Conservation (phyloP, 2,797 vertebrate species). For the Poecilia velifera region DNA sequence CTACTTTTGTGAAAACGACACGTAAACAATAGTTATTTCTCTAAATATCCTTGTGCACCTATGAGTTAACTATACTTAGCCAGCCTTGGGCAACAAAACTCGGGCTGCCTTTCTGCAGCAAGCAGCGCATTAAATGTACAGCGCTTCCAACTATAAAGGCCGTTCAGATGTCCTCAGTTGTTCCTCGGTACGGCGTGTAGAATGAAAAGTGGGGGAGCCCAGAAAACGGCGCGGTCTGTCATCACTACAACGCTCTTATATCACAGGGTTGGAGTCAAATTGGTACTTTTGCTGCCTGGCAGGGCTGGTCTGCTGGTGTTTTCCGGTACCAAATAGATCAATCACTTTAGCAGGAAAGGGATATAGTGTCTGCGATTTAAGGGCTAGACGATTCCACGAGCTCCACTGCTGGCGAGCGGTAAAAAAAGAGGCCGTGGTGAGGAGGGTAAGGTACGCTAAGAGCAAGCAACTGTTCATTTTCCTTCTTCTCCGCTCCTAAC, state of each 20-base stretch:
- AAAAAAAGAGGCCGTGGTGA: conserved; percentile 20
- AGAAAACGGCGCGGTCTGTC: conserved; percentile 50
- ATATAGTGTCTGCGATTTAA: conserved; percentile 54
- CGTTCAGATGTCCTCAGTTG: conserved; percentile 43
- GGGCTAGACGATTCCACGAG: conserved; percentile 42
- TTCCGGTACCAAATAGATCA: conserved; percentile 56
- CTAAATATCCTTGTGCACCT: conserved; percentile 79
- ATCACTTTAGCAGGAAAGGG: conserved; percentile 50
- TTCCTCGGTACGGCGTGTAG: conserved; percentile 19
- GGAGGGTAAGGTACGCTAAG: conserved; percentile 30
- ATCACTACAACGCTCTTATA: conserved; percentile 55
- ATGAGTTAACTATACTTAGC: conserved; percentile 45
- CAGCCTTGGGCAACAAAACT: conserved; percentile 59
- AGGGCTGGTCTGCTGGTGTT: conserved; percentile 54
- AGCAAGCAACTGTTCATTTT: conserved; percentile 29
- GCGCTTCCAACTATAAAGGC: conserved; percentile 53
- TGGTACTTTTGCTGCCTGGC: conserved; percentile 63
- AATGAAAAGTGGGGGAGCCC: conserved; percentile 62
- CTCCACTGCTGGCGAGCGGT: conserved; percentile 10
- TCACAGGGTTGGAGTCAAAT: conserved; percentile 67
- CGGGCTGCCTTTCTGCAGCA: conserved; percentile 43
- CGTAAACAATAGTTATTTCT: conserved; percentile 75
- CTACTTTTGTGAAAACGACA: conserved; percentile 49
- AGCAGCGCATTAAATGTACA: conserved; percentile 35
- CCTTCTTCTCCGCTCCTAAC: conserved; percentile 33